Conservation (phyloP, 2,888 invertebrate species). For the Ceramica pisi region DNA sequence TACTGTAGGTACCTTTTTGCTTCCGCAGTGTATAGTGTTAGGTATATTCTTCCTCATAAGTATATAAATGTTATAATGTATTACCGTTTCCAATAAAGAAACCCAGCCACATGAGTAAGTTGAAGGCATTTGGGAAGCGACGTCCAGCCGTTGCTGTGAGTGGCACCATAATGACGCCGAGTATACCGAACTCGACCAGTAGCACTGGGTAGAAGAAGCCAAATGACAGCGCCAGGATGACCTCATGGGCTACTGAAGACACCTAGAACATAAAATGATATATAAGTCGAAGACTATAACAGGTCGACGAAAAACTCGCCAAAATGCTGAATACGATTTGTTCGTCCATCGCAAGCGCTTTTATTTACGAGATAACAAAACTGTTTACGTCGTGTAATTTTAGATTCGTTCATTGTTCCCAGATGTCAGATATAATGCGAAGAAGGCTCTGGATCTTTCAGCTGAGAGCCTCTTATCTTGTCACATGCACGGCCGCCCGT, state of each 20-base stretch:
- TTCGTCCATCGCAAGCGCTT: neutral
- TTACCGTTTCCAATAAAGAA: slow-evolving; percentile 94
- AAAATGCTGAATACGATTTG: slow-evolving; percentile 18
- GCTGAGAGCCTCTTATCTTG: slow-evolving; percentile 61
- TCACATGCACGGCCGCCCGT: slow-evolving; percentile 60
- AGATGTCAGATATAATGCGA: slow-evolving; percentile 45
- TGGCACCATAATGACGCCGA: slow-evolving; percentile 91
- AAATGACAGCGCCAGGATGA: slow-evolving; percentile 94
- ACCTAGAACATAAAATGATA: slow-evolving; percentile 81
- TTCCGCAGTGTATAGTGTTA: neutral
- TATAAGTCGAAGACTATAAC: neutral
- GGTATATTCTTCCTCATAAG: neutral
- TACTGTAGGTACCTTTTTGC: neutral
- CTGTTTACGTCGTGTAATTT: slow-evolving; percentile 43
- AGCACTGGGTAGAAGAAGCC: slow-evolving; percentile 97
- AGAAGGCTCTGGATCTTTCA: slow-evolving; percentile 46
- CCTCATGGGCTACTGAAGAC: slow-evolving; percentile 97
- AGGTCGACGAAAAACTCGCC: neutral
- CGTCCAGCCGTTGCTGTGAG: slow-evolving; percentile 85
- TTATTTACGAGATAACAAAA: slow-evolving; percentile 39
- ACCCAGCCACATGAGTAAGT: slow-evolving; percentile 96
- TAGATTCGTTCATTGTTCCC: slow-evolving; percentile 49
- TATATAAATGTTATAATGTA: slow-evolving; percentile 3
- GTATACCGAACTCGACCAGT: slow-evolving; percentile 93
- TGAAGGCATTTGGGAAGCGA: slow-evolving; percentile 90